Conservation (phyloP, 2,797 vertebrate genomes). For the Scleropages formosus region DNA sequence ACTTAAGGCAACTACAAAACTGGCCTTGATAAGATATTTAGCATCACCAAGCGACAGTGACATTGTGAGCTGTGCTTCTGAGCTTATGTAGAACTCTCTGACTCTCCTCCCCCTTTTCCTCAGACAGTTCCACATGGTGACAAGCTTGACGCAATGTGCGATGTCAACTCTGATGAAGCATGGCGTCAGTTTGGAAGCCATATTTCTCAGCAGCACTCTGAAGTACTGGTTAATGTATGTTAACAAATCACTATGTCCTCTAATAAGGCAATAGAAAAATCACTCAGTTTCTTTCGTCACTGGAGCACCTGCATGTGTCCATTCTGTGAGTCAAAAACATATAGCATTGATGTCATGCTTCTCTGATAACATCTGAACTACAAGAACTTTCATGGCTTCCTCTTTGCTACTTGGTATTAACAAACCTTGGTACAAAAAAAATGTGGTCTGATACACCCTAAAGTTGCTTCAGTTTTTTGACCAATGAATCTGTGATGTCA, state of each 20-base stretch:
- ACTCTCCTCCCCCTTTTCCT: slow-evolving; percentile 16
- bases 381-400: background rate
- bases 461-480: slow-evolving; percentile 22
- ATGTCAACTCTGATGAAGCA: slow-evolving; percentile 39
- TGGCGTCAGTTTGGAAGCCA: slow-evolving; percentile 26
- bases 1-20: slow-evolving; percentile 34
- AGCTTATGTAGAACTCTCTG: slow-evolving; percentile 38
- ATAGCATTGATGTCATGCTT: slow-evolving; percentile 30
- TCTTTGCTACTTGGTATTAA: slow-evolving; percentile 10
- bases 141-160: slow-evolving; percentile 39
- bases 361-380: slow-evolving; percentile 36
- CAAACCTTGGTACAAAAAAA: slow-evolving; percentile 35
- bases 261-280: slow-evolving; percentile 41
- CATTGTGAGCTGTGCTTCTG: slow-evolving; percentile 31
- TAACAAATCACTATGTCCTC: slow-evolving; percentile 33
- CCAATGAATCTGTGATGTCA: slow-evolving; percentile 30
- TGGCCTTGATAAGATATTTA: slow-evolving; percentile 25
- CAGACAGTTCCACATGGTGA: slow-evolving; percentile 31
- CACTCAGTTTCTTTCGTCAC: slow-evolving; percentile 10
- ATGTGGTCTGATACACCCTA: slow-evolving; percentile 29
- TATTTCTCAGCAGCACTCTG: slow-evolving; percentile 24
- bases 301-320: too few relatives aligned
- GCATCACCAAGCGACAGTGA: slow-evolving; percentile 32
- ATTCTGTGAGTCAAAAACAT: slow-evolving; percentile 34
- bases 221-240: slow-evolving; percentile 38